Percentiles rank a stretch among this genome's conserved stretches.
Conservation (phyloP, 2,113 vertebrate species). For the Caracal caracal region DNA sequence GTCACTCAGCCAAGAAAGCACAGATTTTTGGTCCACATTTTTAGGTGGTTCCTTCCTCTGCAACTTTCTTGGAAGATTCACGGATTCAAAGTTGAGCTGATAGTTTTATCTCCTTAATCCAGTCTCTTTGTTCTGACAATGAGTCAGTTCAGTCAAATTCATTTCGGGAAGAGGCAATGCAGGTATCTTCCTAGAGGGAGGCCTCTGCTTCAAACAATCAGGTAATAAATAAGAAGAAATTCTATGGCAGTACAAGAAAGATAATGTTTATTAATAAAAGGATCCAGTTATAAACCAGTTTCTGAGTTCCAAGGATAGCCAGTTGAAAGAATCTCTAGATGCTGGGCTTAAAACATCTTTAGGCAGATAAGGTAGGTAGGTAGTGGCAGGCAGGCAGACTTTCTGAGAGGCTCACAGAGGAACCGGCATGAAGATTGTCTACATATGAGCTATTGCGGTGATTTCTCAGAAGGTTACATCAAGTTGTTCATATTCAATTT, state of each 20-base stretch:
- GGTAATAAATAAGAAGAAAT: neutral
- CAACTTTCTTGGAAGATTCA: neutral
- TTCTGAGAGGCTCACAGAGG: neutral
- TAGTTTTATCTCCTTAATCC: neutral
- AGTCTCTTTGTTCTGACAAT: neutral
- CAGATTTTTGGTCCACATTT: neutral
- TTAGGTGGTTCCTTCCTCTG: neutral
- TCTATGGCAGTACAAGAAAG: neutral
- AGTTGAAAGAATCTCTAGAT: neutral
- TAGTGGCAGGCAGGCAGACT: neutral
- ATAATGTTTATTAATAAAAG: neutral
- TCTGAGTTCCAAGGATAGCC: neutral
- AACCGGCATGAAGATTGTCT: neutral
- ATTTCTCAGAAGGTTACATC: neutral
- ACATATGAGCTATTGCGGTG: neutral
- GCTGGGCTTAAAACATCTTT: neutral
- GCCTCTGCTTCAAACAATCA: neutral
- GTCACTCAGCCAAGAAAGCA: neutral
- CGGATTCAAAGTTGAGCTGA: neutral
- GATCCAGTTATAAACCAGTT: neutral
- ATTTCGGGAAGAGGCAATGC: neutral
- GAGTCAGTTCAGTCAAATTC: neutral
- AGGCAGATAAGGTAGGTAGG: neutral
- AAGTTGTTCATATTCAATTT: neutral
- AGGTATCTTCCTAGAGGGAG: neutral